Base-by-base conservation (phyloP, 2,113 vertebrate genomes). In the Chlorodrepanis virens region DNA sequence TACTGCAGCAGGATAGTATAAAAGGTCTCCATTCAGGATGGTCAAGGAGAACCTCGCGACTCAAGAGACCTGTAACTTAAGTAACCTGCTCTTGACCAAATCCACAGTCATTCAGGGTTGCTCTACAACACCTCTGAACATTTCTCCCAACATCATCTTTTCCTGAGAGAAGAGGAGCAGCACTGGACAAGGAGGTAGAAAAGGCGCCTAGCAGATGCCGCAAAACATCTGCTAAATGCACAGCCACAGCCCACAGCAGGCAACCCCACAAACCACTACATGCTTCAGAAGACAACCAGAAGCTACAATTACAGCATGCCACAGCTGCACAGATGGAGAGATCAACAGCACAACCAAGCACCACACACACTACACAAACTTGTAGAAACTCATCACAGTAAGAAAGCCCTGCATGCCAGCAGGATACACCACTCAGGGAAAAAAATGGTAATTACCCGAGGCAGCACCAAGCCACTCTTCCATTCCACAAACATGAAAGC, bases 321-420 rank as follows among this genome's bases (percentile, higher is more conserved):
- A 87, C 72, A 83, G 78, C 25, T 78, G 42, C 71, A 63, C 42
- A 83, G 70, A 83, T 12, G 31, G 59, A 69, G 49, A 80, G 15
- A 61, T 37, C 63, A 70, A 54, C 37, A 83, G 35, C 47, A 74
- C 0, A 0, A 69, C 13, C 47, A 16, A 80, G 50, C 10, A 54
- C 14, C 56, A 39, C 3, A 35, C 3, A 3, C 3, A 1, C 35
- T 67, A 39, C 3, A 35, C 3, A 3, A 3, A 1, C 35, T 67
- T 9, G 1, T 33, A 39, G 88, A 90, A 80, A 86, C 13, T 9
- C n/a, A 6, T 52, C 37, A 45, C 71, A 59, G 28, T 6, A 47
- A 59, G 45, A 70, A 21, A 8, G 19, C 22, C 22, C 67, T 60
- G 53, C 3, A 1, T 19, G 40, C 18, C 45, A 92, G 28, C 2